A percentile compares a stretch with the other conserved stretches of the same genome.
These are phyloP conservation scores for Tethya wilhelma DNA, from an alignment of 37 sponge, comb jelly and placozoan species.

Conservation along the genomic window DNA sequence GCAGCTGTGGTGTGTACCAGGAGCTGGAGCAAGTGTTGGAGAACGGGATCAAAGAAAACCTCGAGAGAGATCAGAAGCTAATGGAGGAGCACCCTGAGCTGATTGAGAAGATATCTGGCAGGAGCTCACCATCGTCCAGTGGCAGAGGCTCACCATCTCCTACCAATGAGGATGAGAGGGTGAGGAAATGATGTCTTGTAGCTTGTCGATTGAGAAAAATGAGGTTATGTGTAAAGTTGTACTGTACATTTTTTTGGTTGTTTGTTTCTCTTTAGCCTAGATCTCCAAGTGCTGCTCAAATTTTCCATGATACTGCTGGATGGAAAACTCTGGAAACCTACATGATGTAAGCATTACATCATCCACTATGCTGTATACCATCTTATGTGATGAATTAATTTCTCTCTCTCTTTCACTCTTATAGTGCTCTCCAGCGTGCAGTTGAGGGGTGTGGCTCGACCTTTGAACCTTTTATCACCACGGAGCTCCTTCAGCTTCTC, in stretches of 20 bases:
- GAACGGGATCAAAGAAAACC: conserved; percentile 48
- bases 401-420: not conserved
- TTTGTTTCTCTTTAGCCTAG: conserved; percentile 13
- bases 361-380: too few species aligned
- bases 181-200: not conserved
- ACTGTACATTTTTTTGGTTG: not conserved
- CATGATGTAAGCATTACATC: conserved; percentile 85
- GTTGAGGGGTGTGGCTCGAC: conserved; percentile 72
- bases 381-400: too few species aligned
- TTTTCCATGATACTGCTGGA: conserved; percentile 96
- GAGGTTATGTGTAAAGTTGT: not conserved
- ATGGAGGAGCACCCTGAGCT: conserved; percentile 9
- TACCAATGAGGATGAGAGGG: too few species aligned
- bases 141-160: too few species aligned
- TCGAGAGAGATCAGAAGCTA: conserved; percentile 51
- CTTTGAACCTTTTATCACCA: conserved; percentile 71
- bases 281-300: conserved; percentile 46
- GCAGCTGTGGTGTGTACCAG: conserved; percentile 42
- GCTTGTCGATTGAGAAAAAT: not conserved
- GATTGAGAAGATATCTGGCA: conserved; percentile 16
- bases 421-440: conserved; percentile 61
- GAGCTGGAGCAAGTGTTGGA: conserved; percentile 29
- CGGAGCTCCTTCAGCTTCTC: conserved; percentile 79
- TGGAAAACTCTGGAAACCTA: conserved; percentile 91
- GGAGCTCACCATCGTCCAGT: conserved; percentile 2